A percentile compares a stretch with the other conserved stretches of the same genome.
Conservation (phyloP, 2,888 invertebrate genomes). For the Therioaphis trifolii region DNA sequence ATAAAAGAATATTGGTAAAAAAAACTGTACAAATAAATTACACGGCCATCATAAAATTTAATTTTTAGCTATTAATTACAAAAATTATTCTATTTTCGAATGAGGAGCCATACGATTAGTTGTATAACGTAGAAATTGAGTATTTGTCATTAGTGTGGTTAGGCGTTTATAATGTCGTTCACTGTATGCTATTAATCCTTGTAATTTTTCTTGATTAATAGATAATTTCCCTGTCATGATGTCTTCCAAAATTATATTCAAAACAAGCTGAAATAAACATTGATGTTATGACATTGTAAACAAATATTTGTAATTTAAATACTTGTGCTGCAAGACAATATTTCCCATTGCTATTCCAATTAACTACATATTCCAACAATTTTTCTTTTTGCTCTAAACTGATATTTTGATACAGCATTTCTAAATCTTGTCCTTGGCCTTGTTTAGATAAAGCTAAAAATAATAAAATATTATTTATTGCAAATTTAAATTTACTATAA, state of each 20-base stretch:
- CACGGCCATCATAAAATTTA: too few relatives aligned
- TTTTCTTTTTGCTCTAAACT: constrained; percentile 80
- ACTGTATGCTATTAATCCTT: constrained; percentile 86
- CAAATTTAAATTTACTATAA: constrained; percentile 4
- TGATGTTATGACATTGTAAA: not conserved
- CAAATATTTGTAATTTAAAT: constrained; percentile 57
- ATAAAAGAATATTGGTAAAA: too few relatives aligned
- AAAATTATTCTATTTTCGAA: constrained; percentile 51
- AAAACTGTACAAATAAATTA: too few relatives aligned
- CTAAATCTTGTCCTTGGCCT: constrained; percentile 69
- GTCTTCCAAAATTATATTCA: constrained; percentile 80
- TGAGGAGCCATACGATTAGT: constrained; percentile 81
- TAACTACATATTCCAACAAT: constrained; percentile 80
- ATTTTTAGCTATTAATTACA: too few relatives aligned
- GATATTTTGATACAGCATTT: constrained; percentile 77
- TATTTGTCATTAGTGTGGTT: constrained; percentile 81
- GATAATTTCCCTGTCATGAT: constrained; percentile 75
- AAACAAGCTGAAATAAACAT: constrained; percentile 74
- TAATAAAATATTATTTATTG: not conserved
- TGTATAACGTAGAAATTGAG: constrained; percentile 85
- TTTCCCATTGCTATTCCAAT: constrained; percentile 92
- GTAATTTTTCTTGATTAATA: constrained; percentile 76
- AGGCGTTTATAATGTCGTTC: constrained; percentile 84
- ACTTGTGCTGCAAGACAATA: constrained; percentile 80
- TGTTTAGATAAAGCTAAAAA: constrained; percentile 59